Percentiles rank a stretch among this genome's conserved stretches.
These are phyloP conservation scores for Neomorphus geoffroyi DNA, from an alignment of 2,797 vertebrate species.

Conservation along the genomic window DNA sequence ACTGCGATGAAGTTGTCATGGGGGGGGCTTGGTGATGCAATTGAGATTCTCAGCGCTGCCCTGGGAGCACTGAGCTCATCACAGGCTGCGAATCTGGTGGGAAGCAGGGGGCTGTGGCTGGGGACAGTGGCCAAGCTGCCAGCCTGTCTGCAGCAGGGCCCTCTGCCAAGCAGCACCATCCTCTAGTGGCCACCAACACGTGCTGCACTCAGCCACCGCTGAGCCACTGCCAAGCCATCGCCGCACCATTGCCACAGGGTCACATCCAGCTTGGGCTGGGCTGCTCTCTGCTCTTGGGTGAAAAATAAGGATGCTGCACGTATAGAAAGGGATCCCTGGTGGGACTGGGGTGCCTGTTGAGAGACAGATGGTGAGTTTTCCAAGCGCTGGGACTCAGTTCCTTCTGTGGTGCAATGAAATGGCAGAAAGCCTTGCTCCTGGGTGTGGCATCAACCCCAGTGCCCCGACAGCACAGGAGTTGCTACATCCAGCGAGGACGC, in stretches of 20 bases:
- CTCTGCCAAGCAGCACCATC: conserved; percentile 35
- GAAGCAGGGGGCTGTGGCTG: neutral
- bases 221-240: rapidly evolving
- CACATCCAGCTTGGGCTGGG: neutral
- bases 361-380: neutral
- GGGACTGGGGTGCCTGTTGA: neutral
- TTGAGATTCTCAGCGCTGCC: neutral
- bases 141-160: neutral
- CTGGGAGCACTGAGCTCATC: neutral
- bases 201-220: neutral
- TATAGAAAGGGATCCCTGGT: neutral
- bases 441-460: neutral
- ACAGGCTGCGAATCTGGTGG: rapidly evolving
- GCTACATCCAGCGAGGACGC: neutral
- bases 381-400: neutral
- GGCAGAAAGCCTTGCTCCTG: neutral
- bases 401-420: neutral
- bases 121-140: rapidly evolving
- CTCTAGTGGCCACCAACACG: conserved; percentile 12
- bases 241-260: neutral
- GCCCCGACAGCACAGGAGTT: neutral
- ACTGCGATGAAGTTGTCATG: rapidly evolving
- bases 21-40: neutral
- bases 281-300: neutral
- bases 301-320: rapidly evolving